Evolutionary conservation across 2,797 vertebrate species (phyloP).

Genomic region (Myoxocephalus aenaeus): DNA sequence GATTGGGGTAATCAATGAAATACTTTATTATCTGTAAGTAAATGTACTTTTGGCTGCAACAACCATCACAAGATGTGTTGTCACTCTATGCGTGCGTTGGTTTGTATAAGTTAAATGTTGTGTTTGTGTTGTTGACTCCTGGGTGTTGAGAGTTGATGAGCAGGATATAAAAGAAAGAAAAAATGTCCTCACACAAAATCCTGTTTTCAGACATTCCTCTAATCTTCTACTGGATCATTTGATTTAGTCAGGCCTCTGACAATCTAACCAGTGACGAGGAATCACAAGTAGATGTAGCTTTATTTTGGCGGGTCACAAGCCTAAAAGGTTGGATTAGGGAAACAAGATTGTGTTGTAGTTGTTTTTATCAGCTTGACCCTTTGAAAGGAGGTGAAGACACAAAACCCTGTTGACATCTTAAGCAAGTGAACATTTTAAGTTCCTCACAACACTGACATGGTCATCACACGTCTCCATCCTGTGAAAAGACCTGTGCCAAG

Average conservation of each 20-base stretch:
- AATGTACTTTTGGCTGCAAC: background rate
- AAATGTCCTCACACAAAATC: background rate
- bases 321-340: no score
- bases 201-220: background rate
- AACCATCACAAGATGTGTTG: background rate
- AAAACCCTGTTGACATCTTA: no score
- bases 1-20: conserved; percentile 7
- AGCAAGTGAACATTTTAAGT: no score
- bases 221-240: no score
- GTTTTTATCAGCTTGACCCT: background rate
- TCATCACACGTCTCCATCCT: no score
- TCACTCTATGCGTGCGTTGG: background rate
- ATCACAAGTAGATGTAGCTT: background rate
- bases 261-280: background rate
- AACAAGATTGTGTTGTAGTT: background rate
- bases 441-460: no score
- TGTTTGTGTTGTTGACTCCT: background rate
- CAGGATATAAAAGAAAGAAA: background rate
- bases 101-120: background rate
- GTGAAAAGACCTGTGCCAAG: no score
- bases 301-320: background rate
- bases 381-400: no score
- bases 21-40: background rate
- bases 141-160: background rate
- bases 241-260: background rate